Percentiles rank a stretch among this genome's conserved stretches.
Evolutionary conservation across 2,888 invertebrate genomes (phyloP).

Genomic region (Cephus sareptanus): DNA sequence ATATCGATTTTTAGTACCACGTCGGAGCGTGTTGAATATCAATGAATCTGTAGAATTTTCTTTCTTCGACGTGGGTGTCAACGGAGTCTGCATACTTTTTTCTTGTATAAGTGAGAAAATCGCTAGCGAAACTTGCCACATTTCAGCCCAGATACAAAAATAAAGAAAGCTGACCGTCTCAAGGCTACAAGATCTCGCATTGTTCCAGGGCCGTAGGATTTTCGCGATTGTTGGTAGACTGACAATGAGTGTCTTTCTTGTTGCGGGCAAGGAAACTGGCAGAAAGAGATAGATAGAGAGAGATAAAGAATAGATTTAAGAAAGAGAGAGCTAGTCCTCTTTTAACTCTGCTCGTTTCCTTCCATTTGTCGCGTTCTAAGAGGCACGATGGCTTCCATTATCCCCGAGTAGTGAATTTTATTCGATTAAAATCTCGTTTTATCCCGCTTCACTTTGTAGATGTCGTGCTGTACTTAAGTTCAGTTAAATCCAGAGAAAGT

Average conservation of each 20-base stretch:
- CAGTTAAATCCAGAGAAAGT: not conserved
- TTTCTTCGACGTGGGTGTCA: not conserved
- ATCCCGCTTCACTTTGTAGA: not conserved
- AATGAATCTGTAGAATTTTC: no score
- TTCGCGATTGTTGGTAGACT: not conserved
- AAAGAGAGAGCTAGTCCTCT: not conserved
- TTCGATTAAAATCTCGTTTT: not conserved
- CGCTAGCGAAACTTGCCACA: not conserved
- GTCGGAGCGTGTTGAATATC: no score
- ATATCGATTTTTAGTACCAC: not conserved
- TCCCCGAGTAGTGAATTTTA: not conserved
- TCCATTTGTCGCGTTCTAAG: not conserved
- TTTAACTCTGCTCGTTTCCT: not conserved
- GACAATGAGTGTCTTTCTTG: not conserved
- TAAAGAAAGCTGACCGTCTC: constrained; percentile 41
- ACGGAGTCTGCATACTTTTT: not conserved
- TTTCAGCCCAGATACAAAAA: constrained; percentile 42
- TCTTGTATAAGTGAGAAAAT: not conserved
- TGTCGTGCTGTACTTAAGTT: not conserved
- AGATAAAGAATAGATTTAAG: not conserved
- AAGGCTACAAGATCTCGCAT: constrained; percentile 34
- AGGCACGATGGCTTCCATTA: not conserved
- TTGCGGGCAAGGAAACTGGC: not conserved
- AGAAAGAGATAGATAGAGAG: not conserved
- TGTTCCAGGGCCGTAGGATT: constrained; percentile 1